Evolutionary conservation across 2,797 vertebrate species (phyloP), one percentile per base, ranked within the genome.

Genomic region (Emys orbicularis): DNA sequence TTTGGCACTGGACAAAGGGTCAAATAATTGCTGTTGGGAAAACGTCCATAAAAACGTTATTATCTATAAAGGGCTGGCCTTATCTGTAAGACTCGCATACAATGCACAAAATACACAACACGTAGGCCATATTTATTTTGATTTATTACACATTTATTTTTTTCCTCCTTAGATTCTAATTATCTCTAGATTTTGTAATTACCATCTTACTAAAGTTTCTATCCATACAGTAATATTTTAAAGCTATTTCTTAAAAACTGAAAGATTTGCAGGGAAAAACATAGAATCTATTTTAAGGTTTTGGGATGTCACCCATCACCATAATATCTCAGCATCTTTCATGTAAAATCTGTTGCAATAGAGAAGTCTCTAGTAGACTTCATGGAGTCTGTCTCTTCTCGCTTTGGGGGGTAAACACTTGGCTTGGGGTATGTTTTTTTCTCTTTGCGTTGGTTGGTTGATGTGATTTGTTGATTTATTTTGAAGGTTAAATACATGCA

Each of bases 161-260:
- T 76, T 76, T 47, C 90, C 86, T 88, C 56, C 87, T 90, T 84
- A 83, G 80, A 88, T 93, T 95, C 95, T 94, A 93, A 95, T 96
- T 89, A 93, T 2, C 79, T 86, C 34, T 54, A 80, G 89, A 93
- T 84, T 93, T 93, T 93, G 93, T 91, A 96, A 92, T 86, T 83
- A 84, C 93, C 95, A 84, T 9, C 23, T 76, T 3, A 90, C 87
- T 52, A 57, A 44, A 84, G 76, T 97, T 86, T 94, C 84, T 81
- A 92, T 50, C 61, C 92, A 86, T 90, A 61, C 90, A 89, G 86
- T 86, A 61, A 37, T 89, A 95, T 86, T 86, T 77, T 86, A 61
- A 81, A 0, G 6, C 81, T 84, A 76, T 86, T 90, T 89, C 84
- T 89, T 81, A 86, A 49, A 96, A 90, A 86, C 41, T 21, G 81